Evolutionary conservation across 2,888 invertebrate species (phyloP).

Genomic region (Chymomyza fuscimana): DNA sequence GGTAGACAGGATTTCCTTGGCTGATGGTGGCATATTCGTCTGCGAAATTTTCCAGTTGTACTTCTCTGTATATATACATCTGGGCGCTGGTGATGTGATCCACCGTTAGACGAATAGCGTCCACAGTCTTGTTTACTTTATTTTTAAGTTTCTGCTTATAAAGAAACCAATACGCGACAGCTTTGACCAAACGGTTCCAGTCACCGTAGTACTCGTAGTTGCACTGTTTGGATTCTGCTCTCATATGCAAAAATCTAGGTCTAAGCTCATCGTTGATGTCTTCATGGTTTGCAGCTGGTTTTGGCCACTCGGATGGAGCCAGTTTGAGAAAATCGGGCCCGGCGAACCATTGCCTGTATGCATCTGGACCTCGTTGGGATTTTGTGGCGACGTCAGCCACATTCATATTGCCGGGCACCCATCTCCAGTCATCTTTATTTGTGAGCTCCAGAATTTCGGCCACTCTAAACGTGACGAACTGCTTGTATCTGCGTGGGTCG

Average conservation of each 20-base stretch:
- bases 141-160: slow-evolving; percentile 11
- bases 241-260: background rate
- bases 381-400: slow-evolving; percentile 35
- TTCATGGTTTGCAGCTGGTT: background rate
- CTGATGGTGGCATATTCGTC: slow-evolving; percentile 19
- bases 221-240: background rate
- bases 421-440: slow-evolving; percentile 17
- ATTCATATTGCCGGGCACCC: slow-evolving; percentile 24
- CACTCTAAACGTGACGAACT: slow-evolving; percentile 48
- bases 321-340: slow-evolving; percentile 22
- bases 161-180: slow-evolving; percentile 15
- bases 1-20: background rate
- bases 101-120: background rate
- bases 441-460: slow-evolving; percentile 26
- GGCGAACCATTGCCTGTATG: slow-evolving; percentile 25
- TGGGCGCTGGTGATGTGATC: slow-evolving; percentile 15
- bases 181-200: slow-evolving; percentile 15
- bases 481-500: slow-evolving; percentile 35
- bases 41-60: slow-evolving; percentile 21
- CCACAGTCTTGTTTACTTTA: too few species aligned
- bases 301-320: slow-evolving; percentile 23
- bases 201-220: slow-evolving; percentile 8
- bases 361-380: slow-evolving; percentile 2
- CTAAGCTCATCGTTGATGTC: slow-evolving; percentile 22
- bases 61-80: slow-evolving; percentile 7